A percentile compares a stretch with the other conserved stretches of the same genome.
phyloP scores from a whole-genome alignment of 2,888 invertebrate genomes.

The Argynnis bischoffii region DNA sequence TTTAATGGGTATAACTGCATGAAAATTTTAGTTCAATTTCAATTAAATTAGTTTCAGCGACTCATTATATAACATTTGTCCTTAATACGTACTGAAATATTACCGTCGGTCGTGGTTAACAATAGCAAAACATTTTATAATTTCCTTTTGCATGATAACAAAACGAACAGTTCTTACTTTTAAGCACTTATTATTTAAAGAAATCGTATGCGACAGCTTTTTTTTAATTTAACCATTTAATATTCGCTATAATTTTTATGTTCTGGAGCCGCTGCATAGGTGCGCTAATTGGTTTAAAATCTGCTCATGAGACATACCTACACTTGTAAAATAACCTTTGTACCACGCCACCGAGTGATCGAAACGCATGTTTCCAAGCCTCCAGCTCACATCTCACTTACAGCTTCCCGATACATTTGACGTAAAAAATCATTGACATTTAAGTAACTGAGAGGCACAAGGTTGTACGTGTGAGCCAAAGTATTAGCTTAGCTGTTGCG shows the following conservation, averaged over 20 bases:
- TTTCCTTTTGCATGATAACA: constrained; percentile 32
- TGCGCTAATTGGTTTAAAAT: constrained; percentile 48
- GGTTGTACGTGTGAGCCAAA: constrained; percentile 59
- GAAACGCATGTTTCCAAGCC: constrained; percentile 80
- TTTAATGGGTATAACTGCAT: constrained; percentile 73
- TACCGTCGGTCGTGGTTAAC: constrained; percentile 9
- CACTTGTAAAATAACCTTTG: constrained; percentile 76
- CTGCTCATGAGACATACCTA: constrained; percentile 68
- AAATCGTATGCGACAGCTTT: constrained; percentile 27
- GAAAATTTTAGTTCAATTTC: constrained; percentile 53
- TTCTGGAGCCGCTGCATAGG: constrained; percentile 41
- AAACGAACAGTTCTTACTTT: constrained; percentile 21
- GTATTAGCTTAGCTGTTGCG: constrained; percentile 47
- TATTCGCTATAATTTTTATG: constrained; percentile 42
- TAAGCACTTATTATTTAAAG: background rate
- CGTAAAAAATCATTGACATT: constrained; percentile 72
- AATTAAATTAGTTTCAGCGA: constrained; percentile 39
- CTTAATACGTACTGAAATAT: constrained; percentile 1
- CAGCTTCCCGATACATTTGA: constrained; percentile 80
- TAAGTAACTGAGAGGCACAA: constrained; percentile 78
- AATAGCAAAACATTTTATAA: constrained; percentile 3
- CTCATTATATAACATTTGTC: constrained; percentile 12
- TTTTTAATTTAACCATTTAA: constrained; percentile 39
- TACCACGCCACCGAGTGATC: constrained; percentile 83
- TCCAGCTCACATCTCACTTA: constrained; percentile 81